Conservation (phyloP, 2,888 invertebrate species). For the Caenorhabditis sp. region DNA sequence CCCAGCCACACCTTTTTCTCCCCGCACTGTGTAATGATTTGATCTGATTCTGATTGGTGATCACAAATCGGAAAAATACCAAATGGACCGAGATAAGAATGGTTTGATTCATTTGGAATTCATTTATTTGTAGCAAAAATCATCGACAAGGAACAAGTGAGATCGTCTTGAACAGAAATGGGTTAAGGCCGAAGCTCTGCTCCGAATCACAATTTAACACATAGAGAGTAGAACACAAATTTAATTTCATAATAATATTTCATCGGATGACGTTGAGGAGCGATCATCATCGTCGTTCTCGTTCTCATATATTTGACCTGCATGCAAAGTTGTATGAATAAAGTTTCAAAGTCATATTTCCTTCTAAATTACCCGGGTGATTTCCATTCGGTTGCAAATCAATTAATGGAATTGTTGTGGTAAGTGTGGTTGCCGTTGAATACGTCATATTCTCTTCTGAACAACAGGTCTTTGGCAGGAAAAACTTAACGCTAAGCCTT, state of each 20-base stretch:
- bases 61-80: conserved; percentile 28
- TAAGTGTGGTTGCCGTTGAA: conserved; percentile 66
- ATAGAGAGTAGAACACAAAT: conserved; percentile 1
- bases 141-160: conserved; percentile 31
- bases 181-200: conserved; percentile 19
- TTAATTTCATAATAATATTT: conserved; percentile 63
- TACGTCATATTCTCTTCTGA: conserved; percentile 62
- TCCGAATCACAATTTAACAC: conserved; percentile 54
- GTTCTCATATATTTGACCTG: conserved; percentile 62
- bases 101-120: background rate
- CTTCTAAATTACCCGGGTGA: conserved; percentile 58
- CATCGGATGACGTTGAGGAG: conserved; percentile 65
- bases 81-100: conserved; percentile 7
- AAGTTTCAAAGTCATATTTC: no score
- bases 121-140: background rate
- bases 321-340: background rate
- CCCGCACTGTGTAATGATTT: conserved; percentile 36
- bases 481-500: no score
- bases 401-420: conserved; percentile 68
- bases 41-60: conserved; percentile 44
- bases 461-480: no score
- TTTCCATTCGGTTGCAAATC: conserved; percentile 66
- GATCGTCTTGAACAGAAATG: conserved; percentile 44
- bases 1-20: conserved; percentile 41
- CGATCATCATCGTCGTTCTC: conserved; percentile 55